These are phyloP conservation scores for Dolomedes plantarius DNA, from an alignment of 2,888 invertebrate species.

Conservation along the genomic window DNA sequence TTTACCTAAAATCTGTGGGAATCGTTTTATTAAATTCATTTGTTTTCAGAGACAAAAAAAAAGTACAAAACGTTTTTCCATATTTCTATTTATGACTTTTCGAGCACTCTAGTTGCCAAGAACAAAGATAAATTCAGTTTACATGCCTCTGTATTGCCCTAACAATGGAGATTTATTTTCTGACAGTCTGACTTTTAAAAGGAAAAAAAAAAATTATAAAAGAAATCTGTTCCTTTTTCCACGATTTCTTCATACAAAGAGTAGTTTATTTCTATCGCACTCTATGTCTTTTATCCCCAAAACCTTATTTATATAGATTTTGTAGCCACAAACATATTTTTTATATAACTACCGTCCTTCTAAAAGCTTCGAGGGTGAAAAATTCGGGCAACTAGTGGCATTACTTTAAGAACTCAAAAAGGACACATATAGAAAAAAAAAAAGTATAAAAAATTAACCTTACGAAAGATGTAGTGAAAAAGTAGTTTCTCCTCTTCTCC, in stretches of 20 bases:
- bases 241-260: neutral
- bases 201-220: neutral
- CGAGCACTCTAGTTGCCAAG: neutral
- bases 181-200: neutral
- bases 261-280: neutral
- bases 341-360: constrained; percentile 11
- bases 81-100: neutral
- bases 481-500: constrained; percentile 19
- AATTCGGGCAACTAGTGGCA: constrained; percentile 56
- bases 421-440: neutral
- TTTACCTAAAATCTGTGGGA: too few species aligned
- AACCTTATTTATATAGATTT: neutral
- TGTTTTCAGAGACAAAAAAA: too few species aligned
- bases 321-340: neutral
- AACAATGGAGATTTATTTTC: constrained; percentile 5
- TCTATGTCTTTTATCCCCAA: neutral
- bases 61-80: too few species aligned
- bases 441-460: constrained; percentile 25
- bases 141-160: neutral
- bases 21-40: too few species aligned
- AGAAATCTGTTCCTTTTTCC: neutral
- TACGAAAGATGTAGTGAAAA: constrained; percentile 19
- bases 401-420: constrained; percentile 23
- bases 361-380: neutral
- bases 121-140: neutral